Conservation (phyloP, 2,888 invertebrate species). For the Zele albiditarsus region DNA sequence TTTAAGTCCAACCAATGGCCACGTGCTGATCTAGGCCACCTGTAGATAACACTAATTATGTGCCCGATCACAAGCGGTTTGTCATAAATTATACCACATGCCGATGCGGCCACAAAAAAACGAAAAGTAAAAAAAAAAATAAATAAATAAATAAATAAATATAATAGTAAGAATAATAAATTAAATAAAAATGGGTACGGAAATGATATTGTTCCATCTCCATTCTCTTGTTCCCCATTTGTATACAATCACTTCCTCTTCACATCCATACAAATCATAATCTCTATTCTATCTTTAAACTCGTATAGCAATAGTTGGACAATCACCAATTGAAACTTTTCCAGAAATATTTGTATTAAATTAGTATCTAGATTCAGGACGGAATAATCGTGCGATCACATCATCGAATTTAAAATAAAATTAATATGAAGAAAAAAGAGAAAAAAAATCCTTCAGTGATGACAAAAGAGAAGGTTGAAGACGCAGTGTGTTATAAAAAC, state of each 20-base stretch:
- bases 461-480: not conserved
- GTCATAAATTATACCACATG: conserved; percentile 46
- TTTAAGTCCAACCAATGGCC: conserved; percentile 39
- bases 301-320: too few species aligned
- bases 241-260: too few species aligned
- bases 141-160: not conserved
- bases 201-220: too few species aligned
- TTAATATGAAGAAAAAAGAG: too few species aligned
- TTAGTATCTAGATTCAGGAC: too few species aligned
- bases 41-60: conserved; percentile 52
- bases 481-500: not conserved
- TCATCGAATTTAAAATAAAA: not conserved
- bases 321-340: too few species aligned
- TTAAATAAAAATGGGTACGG: too few species aligned
- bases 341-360: too few species aligned
- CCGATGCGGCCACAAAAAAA: conserved; percentile 24
- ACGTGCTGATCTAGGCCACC: conserved; percentile 50
- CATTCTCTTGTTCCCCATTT: too few species aligned
- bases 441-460: not conserved
- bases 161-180: not conserved
- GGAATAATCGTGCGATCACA: too few species aligned
- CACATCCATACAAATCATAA: too few species aligned
- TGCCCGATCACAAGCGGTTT: conserved; percentile 39
- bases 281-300: too few species aligned
- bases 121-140: conserved; percentile 9